Evolutionary conservation across 2,888 invertebrate species (phyloP).

Genomic region (Trachelus stipa): DNA sequence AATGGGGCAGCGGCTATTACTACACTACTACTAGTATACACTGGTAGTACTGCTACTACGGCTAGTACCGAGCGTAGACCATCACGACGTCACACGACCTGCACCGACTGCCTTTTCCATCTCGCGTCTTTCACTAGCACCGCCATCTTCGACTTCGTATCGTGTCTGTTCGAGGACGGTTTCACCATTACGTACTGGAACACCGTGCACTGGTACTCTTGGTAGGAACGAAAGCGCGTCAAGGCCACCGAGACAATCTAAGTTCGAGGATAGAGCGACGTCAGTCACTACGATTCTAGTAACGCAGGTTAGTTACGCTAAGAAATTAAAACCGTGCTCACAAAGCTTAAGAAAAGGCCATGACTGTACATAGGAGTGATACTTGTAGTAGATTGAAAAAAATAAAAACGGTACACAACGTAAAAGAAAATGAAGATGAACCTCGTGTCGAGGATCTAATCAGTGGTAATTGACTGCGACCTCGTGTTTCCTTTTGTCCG

Average conservation of each 20-base stretch:
- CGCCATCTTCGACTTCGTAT: background rate
- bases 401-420: background rate
- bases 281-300: constrained; percentile 5
- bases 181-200: background rate
- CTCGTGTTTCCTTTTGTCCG: background rate
- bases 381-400: background rate
- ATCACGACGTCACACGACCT: background rate
- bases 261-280: constrained; percentile 10
- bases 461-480: background rate
- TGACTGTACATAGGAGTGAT: background rate
- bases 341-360: background rate
- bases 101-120: background rate
- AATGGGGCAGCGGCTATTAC: background rate
- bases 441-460: background rate
- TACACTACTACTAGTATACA: background rate
- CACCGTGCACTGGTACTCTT: background rate
- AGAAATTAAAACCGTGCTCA: background rate
- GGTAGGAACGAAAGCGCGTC: background rate
- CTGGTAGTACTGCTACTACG: background rate
- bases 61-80: background rate
- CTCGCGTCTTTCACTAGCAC: background rate
- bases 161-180: background rate
- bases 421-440: background rate
- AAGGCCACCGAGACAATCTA: constrained; percentile 10
- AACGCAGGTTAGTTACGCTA: constrained; percentile 13